Evolutionary conservation across 2,113 vertebrate species (phyloP), one percentile per base, ranked within the genome.

Genomic region (Camelus bactrianus): DNA sequence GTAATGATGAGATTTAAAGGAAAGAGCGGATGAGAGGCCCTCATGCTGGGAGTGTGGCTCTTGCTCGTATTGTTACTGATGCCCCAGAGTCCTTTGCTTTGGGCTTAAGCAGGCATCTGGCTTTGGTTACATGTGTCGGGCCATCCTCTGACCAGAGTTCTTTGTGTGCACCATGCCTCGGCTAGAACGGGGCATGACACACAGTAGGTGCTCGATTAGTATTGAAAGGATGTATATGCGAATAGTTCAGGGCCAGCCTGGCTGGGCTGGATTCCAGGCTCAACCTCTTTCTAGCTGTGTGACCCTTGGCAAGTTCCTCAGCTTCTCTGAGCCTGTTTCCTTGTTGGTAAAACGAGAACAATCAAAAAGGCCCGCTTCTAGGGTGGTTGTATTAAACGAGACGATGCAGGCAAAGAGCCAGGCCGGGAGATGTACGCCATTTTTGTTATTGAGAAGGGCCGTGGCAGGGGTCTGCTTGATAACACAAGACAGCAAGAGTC

Each of bases 271-370:
- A 65, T 22, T 83, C 58, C 30, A 89, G 64, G 69, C 46, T 81
- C 48, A 56, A 56, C 2, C 64, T 82, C 35, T 94, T 54, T 72
- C 79, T 84, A 70, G 60, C 83, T 62, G 15, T 76, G 85, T 96
- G 82, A 70, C 24, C 38, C 38, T 65, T 17, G 8, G n/a, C 32
- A 82, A 62, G 28, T 73, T 48, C 38, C 77, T 96, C 28, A 26
- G n/a, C 76, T 28, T 90, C 87, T 65, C 65, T 58, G 83, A 75
- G n/a, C 56, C 87, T 69, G 42, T 86, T 65, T 38, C 48, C 88
- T 92, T 26, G 13, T 10, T 52, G 73, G 54, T 64, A 87, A 91
- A 77, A 77, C 50, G 10, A 35, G 32, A 3, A 13, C 38, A 28
- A 80, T 48, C 46, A 42, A 58, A 91, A 52, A 79, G 48, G n/a